Conservation (phyloP, 2,113 vertebrate genomes). For the Platanista minor region DNA sequence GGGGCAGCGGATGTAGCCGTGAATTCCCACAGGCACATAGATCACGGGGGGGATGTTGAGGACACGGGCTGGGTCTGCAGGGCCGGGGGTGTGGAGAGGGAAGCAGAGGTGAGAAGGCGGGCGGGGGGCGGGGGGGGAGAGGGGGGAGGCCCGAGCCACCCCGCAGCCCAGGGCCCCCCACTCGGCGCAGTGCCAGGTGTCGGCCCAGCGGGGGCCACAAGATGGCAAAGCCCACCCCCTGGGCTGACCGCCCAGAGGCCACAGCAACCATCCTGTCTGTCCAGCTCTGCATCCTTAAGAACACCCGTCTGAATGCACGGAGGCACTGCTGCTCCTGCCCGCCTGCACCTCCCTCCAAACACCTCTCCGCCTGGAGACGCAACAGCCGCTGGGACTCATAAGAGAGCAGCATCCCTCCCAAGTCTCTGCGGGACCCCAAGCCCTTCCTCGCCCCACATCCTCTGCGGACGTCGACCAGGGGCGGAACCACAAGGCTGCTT, state of each 20-base stretch:
- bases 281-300: background rate
- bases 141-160: too few relatives aligned
- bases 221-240: background rate
- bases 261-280: rapidly evolving
- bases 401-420: background rate
- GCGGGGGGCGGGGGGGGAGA: background rate
- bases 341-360: background rate
- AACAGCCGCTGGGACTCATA: rapidly evolving
- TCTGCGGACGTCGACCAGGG: rapidly evolving
- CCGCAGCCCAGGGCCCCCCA: background rate
- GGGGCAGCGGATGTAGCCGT: conserved; percentile 97
- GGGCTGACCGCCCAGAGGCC: background rate
- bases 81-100: rapidly evolving
- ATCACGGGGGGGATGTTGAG: conserved; percentile 98
- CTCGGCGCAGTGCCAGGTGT: background rate
- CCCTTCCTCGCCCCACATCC: background rate
- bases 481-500: background rate
- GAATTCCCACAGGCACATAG: conserved; percentile 96
- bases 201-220: rapidly evolving
- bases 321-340: background rate
- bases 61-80: conserved; percentile 94
- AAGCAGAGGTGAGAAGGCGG: background rate
- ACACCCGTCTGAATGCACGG: background rate
- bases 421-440: background rate
- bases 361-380: background rate